Conservation (phyloP, 2,888 invertebrate genomes). For the Drosophila anomelani region DNA sequence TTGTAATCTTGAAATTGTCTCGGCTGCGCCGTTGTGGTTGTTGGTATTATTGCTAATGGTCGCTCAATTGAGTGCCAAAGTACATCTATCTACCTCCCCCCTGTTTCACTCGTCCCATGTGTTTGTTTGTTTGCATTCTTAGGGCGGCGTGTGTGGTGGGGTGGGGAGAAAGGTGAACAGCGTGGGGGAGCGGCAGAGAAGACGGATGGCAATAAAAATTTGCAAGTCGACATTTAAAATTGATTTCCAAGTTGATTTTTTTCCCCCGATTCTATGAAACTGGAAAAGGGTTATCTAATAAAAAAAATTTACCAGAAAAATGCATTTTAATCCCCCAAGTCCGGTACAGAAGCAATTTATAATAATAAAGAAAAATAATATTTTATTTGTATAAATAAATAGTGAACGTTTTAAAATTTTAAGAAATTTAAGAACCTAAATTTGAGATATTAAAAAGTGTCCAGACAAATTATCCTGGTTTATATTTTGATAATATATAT, state of each 20-base stretch:
- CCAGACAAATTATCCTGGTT: too few species aligned
- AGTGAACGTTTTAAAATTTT: background rate
- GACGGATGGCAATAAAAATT: conserved; percentile 7
- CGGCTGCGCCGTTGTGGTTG: conserved; percentile 56
- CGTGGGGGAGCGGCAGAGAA: background rate
- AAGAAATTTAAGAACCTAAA: too few species aligned
- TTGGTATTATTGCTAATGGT: conserved; percentile 73
- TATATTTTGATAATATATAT: too few species aligned
- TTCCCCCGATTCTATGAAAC: conserved; percentile 19
- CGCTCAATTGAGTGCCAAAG: conserved; percentile 79
- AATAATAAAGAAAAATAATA: too few species aligned
- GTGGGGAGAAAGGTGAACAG: background rate
- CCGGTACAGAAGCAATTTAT: background rate
- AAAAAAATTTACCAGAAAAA: conserved; percentile 1
- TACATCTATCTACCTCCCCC: conserved; percentile 47
- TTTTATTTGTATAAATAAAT: too few species aligned
- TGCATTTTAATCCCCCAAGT: background rate
- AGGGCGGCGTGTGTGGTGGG: background rate
- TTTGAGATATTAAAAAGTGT: too few species aligned
- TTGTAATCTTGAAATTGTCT: conserved; percentile 80
- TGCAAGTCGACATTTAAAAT: conserved; percentile 21
- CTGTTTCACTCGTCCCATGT: background rate
- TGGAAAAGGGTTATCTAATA: conserved; percentile 7
- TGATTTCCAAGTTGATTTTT: conserved; percentile 11
- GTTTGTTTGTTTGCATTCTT: conserved; percentile 25